Base-by-base conservation (phyloP, 2,888 invertebrate genomes). In the Ecliptopera silaceata region DNA sequence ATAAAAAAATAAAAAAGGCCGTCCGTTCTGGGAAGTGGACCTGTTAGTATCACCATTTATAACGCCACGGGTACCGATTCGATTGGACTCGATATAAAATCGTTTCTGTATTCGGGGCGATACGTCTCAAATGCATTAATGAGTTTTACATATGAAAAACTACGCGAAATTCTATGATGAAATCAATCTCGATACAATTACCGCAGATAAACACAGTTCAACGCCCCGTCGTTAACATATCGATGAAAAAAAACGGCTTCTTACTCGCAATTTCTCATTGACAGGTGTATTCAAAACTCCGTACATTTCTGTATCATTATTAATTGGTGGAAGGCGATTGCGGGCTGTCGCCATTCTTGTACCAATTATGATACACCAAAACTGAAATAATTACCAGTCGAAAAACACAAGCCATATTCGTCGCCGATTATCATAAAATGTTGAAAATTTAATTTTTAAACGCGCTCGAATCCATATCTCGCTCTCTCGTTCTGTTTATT, bases 21-120 rank as follows among this genome's bases (percentile, higher is more conserved):
- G 80, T 72, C 79, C 81, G 75, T 88, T 88, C 88, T 69, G 75
- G 84, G 88, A 88, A 87, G 63, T 69, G 75, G 70, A 78, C 85
- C 82, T 82, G 85, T 87, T 84, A 82, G 84, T 84, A 80, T 78
- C 80, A 80, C 78, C 87, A 87, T 88, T 88, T 87, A 87, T 87
- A 81, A 86, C 84, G 72, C 87, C 80, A 77, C 81, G 77, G 86
- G 84, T 74, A 77, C 73, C 77, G 70, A 65, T 68, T 64, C 61
- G 63, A 56, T 63, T 59, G 54, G 54, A 47, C 50, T 64, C 56
- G 58, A 59, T 63, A 56, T 52, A 41, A 56, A 66, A 61, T 63
- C 61, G 64, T 58, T 54, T 56, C 48, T 49, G 53, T 56, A 48
- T 61, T 50, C 57, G 45, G 54, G 48, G 34, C 49, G 39, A 54